phyloP scores from a whole-genome alignment of 2,888 invertebrate species.

The Neoascia interrupta region DNA sequence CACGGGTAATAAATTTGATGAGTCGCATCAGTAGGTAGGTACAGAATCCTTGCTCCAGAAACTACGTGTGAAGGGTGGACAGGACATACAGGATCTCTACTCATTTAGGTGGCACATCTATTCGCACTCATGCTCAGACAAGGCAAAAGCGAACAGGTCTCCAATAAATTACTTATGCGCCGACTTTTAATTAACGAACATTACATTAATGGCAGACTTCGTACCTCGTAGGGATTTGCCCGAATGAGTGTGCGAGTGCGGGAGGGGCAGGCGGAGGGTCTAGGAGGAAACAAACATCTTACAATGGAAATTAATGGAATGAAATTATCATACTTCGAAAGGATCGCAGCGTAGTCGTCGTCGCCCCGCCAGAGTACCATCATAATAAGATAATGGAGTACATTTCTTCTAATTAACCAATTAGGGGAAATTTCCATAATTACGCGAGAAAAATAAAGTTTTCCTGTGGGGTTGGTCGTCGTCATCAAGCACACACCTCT shows the following conservation, averaged over 20 bases:
- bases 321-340: conserved; percentile 70
- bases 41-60: no score
- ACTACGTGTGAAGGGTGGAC: not conserved
- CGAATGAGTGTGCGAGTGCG: conserved; percentile 11
- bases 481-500: conserved; percentile 33
- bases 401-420: conserved; percentile 70
- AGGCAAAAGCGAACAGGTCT: conserved; percentile 66
- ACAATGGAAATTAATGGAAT: conserved; percentile 69
- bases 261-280: no score
- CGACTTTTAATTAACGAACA: conserved; percentile 68
- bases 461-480: conserved; percentile 57
- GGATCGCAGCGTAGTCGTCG: conserved; percentile 37
- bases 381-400: conserved; percentile 70
- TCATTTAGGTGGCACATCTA: conserved; percentile 22
- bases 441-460: conserved; percentile 70
- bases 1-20: conserved; percentile 68
- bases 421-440: conserved; percentile 69
- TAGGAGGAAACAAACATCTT: conserved; percentile 69
- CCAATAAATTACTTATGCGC: conserved; percentile 69
- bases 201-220: conserved; percentile 67
- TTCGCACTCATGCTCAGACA: not conserved
- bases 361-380: conserved; percentile 63
- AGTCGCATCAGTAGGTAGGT: conserved; percentile 38
- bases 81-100: conserved; percentile 22
- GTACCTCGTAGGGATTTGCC: conserved; percentile 51